phyloP scores from a whole-genome alignment of 1,140 invertebrate species.

The Drosophila auraria region DNA sequence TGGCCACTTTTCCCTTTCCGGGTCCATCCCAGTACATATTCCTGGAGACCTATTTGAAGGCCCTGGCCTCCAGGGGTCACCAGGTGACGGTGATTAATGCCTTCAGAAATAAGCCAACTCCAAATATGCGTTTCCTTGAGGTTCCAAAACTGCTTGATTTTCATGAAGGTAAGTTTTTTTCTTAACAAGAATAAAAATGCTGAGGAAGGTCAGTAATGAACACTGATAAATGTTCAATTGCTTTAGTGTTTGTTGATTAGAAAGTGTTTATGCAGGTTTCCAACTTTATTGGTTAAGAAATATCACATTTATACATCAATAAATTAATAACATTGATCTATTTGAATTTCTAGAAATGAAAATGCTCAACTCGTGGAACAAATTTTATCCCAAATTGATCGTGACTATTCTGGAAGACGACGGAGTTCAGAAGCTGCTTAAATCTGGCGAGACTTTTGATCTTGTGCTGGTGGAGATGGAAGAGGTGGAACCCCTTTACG shows the following conservation, averaged over 20 bases:
- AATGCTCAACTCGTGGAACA: conserved; percentile 70
- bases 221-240: not conserved
- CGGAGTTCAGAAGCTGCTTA: conserved; percentile 56
- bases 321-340: too few relatives aligned
- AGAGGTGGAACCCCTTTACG: conserved; percentile 55
- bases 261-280: not conserved
- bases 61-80: conserved; percentile 86
- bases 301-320: too few relatives aligned
- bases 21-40: conserved; percentile 87
- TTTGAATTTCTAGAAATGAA: conserved; percentile 30
- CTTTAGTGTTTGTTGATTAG: not conserved
- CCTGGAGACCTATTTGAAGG: conserved; percentile 85
- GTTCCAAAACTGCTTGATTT: conserved; percentile 30
- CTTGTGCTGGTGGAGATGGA: conserved; percentile 70
- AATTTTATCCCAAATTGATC: not conserved
- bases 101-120: conserved; percentile 65
- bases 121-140: conserved; percentile 80
- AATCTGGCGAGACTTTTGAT: conserved; percentile 70
- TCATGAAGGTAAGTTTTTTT: conserved; percentile 57
- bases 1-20: conserved; percentile 85
- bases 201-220: not conserved
- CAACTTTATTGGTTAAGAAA: too few relatives aligned
- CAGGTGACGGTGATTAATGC: conserved; percentile 85
- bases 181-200: not conserved
- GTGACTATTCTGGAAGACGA: conserved; percentile 23